Evolutionary conservation across 1,140 invertebrate species (phyloP).

Genomic region (Anastrepha ludens): DNA sequence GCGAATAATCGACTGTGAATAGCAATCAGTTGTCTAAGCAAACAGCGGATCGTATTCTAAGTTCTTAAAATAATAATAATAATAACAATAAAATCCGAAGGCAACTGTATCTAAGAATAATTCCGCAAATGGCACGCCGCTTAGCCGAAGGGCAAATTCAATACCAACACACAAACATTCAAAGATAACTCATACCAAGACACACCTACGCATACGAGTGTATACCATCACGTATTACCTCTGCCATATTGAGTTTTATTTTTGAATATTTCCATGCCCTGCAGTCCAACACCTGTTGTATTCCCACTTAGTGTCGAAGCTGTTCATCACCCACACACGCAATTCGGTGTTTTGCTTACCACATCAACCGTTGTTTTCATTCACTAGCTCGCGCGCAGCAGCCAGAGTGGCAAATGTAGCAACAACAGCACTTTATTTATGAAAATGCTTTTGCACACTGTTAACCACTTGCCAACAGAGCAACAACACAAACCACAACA

Average conservation of each 20-base stretch:
- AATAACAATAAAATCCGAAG: no score
- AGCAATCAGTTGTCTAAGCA: no score
- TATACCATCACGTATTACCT: no score
- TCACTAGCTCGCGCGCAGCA: background rate
- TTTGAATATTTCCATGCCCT: background rate
- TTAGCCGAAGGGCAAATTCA: no score
- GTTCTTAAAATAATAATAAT: no score
- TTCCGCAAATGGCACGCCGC: no score
- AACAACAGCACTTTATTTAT: conserved; percentile 31
- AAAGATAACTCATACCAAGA: no score
- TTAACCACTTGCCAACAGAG: conserved; percentile 22
- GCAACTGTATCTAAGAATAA: no score
- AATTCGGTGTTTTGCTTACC: background rate
- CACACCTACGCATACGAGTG: background rate
- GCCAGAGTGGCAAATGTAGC: background rate
- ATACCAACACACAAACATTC: no score
- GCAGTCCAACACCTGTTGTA: conserved; percentile 30
- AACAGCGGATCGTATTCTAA: no score
- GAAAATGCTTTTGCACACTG: background rate
- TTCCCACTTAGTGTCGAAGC: background rate
- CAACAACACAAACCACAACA: conserved; percentile 11
- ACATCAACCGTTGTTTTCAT: background rate
- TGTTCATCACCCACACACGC: background rate
- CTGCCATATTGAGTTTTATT: no score
- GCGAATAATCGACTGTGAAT: no score